Percentiles rank a stretch among this genome's conserved stretches.
phyloP scores from a whole-genome alignment of 2,113 vertebrate species.

The Muntiacus muntjak region DNA sequence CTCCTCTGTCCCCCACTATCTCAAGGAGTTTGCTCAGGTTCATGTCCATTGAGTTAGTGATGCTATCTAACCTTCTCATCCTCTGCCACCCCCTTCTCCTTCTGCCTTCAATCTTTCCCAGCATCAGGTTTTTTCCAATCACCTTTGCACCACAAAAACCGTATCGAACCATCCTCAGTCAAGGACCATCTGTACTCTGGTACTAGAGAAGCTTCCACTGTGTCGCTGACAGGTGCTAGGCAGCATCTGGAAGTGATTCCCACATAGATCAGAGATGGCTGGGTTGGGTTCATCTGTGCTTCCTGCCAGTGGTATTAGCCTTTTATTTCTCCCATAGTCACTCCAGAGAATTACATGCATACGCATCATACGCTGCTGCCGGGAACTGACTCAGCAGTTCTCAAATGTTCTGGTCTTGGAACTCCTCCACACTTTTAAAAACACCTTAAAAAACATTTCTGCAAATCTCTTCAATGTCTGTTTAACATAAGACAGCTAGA shows the following conservation, averaged over 20 bases:
- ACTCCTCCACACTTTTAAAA: neutral
- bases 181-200: neutral
- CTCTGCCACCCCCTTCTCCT: neutral
- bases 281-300: neutral
- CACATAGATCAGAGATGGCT: neutral
- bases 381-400: neutral
- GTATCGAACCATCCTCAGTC: neutral
- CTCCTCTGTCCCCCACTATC: neutral
- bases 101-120: neutral
- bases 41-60: neutral
- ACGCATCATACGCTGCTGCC: neutral
- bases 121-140: neutral
- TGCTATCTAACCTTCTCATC: neutral
- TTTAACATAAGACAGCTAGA: constrained; percentile 9
- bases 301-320: neutral
- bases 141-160: neutral
- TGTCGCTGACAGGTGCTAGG: neutral
- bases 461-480: constrained; percentile 20
- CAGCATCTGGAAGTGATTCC: neutral
- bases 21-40: neutral
- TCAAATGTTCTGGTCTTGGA: neutral
- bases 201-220: neutral
- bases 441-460: neutral
- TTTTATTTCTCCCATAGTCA: neutral
- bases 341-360: neutral